A percentile compares a stretch with the other conserved stretches of the same genome.
Conservation (phyloP, 2,113 vertebrate genomes). For the Odocoileus hemionus region DNA sequence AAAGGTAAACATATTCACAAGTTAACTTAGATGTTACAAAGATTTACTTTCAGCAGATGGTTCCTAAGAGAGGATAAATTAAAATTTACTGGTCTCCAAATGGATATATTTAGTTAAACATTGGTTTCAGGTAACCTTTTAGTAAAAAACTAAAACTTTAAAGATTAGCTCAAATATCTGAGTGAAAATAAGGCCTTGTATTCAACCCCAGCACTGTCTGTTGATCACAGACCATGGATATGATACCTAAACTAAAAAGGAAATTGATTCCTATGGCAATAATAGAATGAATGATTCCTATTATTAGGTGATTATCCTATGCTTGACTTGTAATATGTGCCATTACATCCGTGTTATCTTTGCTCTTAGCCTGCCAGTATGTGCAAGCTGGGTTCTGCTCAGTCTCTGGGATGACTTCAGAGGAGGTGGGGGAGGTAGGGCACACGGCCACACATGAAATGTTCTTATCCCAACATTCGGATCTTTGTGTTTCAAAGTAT, state of each 20-base stretch:
- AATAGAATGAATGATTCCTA: not conserved
- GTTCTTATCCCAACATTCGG: slow-evolving; percentile 71
- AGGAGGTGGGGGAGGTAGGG: not conserved
- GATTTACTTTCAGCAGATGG: slow-evolving; percentile 47
- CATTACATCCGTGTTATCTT: not conserved
- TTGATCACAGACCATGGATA: not conserved
- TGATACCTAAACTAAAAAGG: not conserved
- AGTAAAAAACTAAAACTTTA: slow-evolving; percentile 17
- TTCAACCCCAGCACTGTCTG: not conserved
- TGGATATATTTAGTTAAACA: slow-evolving; percentile 32
- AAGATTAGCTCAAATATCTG: not conserved
- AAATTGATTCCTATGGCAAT: not conserved
- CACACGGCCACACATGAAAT: slow-evolving; percentile 49
- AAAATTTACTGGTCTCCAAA: slow-evolving; percentile 56
- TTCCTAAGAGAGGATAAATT: slow-evolving; percentile 38
- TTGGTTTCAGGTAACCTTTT: slow-evolving; percentile 8
- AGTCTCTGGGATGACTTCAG: slow-evolving; percentile 45
- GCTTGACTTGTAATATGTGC: slow-evolving; percentile 1
- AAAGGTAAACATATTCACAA: slow-evolving; percentile 22
- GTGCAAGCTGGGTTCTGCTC: slow-evolving; percentile 29
- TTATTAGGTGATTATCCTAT: slow-evolving; percentile 8
- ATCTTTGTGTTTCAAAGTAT: slow-evolving; percentile 82
- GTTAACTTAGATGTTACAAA: slow-evolving; percentile 7
- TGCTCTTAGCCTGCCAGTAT: not conserved
- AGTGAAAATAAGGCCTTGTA: not conserved